These are phyloP conservation scores for Oreochromis niloticus DNA, from an alignment of 2,113 vertebrate genomes.

Conservation along the genomic window DNA sequence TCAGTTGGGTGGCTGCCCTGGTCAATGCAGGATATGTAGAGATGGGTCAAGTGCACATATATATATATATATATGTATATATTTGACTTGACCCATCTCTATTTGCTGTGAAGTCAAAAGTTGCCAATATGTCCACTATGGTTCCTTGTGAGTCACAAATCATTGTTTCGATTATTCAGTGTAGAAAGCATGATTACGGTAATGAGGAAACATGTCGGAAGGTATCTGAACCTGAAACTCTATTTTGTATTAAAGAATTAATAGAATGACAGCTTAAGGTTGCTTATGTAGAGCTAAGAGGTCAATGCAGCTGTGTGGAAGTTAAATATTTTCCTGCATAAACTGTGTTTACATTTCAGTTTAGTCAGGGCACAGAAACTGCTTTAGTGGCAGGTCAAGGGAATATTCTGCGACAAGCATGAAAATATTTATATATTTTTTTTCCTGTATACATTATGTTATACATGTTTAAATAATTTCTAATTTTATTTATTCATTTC, in stretches of 20 bases:
- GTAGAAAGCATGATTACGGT: neutral
- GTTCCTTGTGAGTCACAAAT: neutral
- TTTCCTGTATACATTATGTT: neutral
- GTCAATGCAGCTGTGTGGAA: conserved; percentile 35
- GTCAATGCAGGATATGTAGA: conserved; percentile 26
- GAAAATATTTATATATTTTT: neutral
- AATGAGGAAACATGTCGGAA: neutral
- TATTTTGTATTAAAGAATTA: conserved; percentile 12
- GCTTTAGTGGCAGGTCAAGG: conserved; percentile 33
- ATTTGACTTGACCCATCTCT: neutral
- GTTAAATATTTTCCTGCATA: conserved; percentile 42
- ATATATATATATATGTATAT: neutral
- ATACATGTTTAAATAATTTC: neutral
- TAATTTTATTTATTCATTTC: neutral
- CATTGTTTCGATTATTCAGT: neutral
- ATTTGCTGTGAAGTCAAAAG: neutral
- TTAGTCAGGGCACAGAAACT: neutral
- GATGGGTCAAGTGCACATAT: neutral
- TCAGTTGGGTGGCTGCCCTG: neutral
- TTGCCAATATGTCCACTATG: neutral
- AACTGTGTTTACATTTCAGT: conserved; percentile 45
- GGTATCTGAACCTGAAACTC: neutral
- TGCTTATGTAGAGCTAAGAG: conserved; percentile 4
- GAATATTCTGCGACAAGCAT: neutral
- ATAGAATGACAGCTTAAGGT: conserved; percentile 31